Conservation (phyloP, 2,797 vertebrate genomes). For the Anguilla obscura region DNA sequence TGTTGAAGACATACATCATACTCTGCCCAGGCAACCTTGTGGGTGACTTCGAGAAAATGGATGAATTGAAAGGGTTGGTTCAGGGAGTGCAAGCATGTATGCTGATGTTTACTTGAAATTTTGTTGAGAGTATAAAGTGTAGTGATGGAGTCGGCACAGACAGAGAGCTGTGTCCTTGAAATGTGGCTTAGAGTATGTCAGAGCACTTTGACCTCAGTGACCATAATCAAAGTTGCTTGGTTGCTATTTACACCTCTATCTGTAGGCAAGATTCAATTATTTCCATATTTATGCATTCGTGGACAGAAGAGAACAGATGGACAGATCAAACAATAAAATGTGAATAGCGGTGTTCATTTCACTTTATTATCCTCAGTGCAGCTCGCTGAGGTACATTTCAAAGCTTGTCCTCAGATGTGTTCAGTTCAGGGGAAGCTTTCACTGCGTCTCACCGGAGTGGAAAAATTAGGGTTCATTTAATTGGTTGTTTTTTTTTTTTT, state of each 20-base stretch:
- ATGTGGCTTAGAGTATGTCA: constrained; percentile 35
- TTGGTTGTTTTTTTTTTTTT: not conserved
- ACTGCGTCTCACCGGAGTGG: not conserved
- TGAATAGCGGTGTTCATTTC: not conserved
- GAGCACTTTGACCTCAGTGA: not conserved
- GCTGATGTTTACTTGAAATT: not conserved
- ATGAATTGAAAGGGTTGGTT: not conserved
- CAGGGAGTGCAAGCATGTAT: not conserved
- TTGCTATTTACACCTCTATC: not conserved
- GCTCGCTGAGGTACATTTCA: not conserved
- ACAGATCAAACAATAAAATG: not conserved
- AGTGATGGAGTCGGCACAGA: constrained; percentile 56
- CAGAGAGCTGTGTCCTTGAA: constrained; percentile 59
- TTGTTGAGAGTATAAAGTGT: constrained; percentile 12
- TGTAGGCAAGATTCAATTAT: not conserved
- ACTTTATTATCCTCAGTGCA: not conserved
- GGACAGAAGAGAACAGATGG: not conserved
- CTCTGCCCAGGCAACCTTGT: constrained; percentile 10
- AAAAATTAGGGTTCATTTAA: not conserved
- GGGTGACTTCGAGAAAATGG: not conserved
- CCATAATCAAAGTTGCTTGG: not conserved
- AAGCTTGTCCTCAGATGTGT: constrained; percentile 7
- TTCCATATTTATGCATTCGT: not conserved
- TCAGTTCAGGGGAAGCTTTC: not conserved
- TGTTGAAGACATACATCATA: constrained; percentile 32